Percentiles rank a stretch among this genome's conserved stretches.
phyloP scores from a whole-genome alignment of 1,140 invertebrate genomes.

The Venturia canescens region DNA sequence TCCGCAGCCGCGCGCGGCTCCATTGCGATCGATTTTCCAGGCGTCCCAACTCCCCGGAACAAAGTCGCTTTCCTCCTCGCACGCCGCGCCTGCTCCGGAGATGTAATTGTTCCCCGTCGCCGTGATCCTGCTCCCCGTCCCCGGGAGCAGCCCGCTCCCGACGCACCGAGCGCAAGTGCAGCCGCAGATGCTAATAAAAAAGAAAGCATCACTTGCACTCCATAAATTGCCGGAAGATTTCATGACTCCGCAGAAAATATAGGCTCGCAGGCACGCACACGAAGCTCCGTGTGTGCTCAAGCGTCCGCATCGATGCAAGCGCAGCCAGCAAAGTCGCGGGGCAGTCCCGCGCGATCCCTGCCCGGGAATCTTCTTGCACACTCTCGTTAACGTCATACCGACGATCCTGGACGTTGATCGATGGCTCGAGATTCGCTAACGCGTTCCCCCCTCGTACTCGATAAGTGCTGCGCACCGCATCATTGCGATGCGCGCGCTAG shows the following conservation, averaged over 20 bases:
- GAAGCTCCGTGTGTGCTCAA: background rate
- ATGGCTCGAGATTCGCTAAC: slow-evolving; percentile 43
- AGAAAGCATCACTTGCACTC: slow-evolving; percentile 21
- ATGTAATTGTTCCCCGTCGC: background rate
- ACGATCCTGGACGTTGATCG: slow-evolving; percentile 48
- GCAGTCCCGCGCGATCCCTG: slow-evolving; percentile 11
- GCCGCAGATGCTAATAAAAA: background rate
- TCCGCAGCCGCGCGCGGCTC: no score
- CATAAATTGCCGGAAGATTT: slow-evolving; percentile 30
- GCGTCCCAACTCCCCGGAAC: no score
- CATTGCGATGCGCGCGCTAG: background rate
- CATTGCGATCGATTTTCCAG: no score
- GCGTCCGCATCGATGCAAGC: background rate
- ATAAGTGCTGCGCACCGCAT: slow-evolving; percentile 14
- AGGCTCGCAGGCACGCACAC: no score
- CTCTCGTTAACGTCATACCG: slow-evolving; percentile 54
- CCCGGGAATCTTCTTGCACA: slow-evolving; percentile 32
- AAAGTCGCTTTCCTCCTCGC: no score
- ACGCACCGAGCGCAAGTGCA: background rate
- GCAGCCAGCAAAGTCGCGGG: background rate
- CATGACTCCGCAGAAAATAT: slow-evolving; percentile 12
- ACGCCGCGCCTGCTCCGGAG: background rate
- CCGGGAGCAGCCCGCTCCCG: background rate
- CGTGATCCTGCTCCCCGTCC: background rate
- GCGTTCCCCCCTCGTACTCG: slow-evolving; percentile 14